Evolutionary conservation across 2,113 vertebrate genomes (phyloP).

Genomic region (human (Homo sapiens)): DNA sequence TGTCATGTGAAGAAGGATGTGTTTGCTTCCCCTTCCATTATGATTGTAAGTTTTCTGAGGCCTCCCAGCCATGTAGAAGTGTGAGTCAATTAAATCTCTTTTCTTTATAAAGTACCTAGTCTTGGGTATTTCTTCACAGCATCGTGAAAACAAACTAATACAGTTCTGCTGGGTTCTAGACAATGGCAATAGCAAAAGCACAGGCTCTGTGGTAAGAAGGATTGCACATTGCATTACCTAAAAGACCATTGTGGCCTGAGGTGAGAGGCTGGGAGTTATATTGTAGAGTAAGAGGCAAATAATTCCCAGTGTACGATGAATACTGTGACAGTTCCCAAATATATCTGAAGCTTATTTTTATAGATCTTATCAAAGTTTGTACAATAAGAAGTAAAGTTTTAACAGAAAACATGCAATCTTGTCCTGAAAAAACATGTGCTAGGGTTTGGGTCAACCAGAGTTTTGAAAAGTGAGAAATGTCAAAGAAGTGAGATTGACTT

Average conservation of each 20-base stretch:
- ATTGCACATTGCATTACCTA: too few relatives aligned
- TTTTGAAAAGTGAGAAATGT: background rate
- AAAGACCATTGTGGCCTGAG: fast-evolving
- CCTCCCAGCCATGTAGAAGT: too few relatives aligned
- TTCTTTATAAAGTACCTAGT: too few relatives aligned
- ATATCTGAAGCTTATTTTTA: background rate
- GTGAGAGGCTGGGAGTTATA: background rate
- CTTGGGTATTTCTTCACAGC: too few relatives aligned
- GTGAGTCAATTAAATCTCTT: too few relatives aligned
- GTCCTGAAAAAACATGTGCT: background rate
- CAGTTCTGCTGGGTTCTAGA: background rate
- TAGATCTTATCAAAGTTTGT: background rate
- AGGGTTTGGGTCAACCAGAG: background rate
- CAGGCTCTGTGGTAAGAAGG: background rate
- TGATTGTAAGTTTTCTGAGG: too few relatives aligned
- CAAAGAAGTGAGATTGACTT: background rate
- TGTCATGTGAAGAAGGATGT: too few relatives aligned
- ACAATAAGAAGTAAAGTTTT: background rate
- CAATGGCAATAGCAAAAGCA: background rate
- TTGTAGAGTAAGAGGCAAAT: background rate
- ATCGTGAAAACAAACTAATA: too few relatives aligned
- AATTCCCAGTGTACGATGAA: background rate
- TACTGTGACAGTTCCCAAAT: background rate
- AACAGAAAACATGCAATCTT: background rate
- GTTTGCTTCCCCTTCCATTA: too few relatives aligned